Evolutionary conservation across 2,888 invertebrate species (phyloP).

Genomic region (Andrena bicolor): DNA sequence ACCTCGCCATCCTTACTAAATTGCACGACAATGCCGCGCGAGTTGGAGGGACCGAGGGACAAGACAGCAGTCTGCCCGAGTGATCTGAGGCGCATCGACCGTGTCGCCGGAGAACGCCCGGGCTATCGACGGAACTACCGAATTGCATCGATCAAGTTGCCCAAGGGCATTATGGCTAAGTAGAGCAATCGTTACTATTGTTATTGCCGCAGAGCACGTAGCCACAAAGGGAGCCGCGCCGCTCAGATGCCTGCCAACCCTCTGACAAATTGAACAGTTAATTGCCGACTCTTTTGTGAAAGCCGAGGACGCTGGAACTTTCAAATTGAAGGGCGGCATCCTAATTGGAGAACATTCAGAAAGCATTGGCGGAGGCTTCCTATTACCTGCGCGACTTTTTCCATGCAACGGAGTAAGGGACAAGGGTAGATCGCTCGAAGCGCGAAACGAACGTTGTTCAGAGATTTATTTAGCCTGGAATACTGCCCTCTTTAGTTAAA

Average conservation of each 20-base stretch:
- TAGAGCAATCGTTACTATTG: conserved; percentile 21
- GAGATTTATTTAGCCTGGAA: too few species aligned
- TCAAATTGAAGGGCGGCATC: too few species aligned
- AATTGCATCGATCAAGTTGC: neutral
- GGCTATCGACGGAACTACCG: conserved; percentile 14
- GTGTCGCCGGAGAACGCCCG: conserved; percentile 1
- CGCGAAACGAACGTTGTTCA: too few species aligned
- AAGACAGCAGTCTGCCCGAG: conserved; percentile 13
- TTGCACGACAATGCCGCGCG: conserved; percentile 30
- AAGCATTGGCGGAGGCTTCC: neutral
- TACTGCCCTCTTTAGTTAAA: too few species aligned
- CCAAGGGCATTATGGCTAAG: neutral
- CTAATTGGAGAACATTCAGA: neutral
- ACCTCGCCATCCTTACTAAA: conserved; percentile 27
- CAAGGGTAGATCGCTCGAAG: too few species aligned
- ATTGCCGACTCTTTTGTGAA: neutral
- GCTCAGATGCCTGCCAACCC: neutral
- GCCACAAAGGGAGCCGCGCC: neutral
- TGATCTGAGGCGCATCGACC: conserved; percentile 27
- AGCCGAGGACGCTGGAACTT: neutral
- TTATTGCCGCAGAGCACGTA: neutral
- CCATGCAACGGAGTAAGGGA: too few species aligned
- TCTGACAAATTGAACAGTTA: neutral
- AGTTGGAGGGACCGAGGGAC: conserved; percentile 8
- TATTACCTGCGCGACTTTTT: too few species aligned